Conservation (phyloP, 2,113 vertebrate species). For the Amphilophus citrinellus region DNA sequence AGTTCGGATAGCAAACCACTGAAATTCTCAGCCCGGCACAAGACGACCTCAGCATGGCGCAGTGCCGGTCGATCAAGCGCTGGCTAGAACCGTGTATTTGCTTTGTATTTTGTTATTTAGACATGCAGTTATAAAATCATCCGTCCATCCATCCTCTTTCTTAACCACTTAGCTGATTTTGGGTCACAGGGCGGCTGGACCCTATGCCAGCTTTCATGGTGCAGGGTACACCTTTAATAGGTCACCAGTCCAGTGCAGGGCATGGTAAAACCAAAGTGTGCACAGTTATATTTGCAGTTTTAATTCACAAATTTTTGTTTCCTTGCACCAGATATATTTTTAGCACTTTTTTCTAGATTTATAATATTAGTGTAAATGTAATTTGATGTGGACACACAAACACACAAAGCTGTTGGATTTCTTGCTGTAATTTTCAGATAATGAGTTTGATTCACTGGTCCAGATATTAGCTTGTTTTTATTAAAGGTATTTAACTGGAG, state of each 20-base stretch:
- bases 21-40: too few species aligned
- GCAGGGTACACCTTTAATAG: neutral
- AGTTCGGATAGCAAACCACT: too few species aligned
- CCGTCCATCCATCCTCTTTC: neutral
- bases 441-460: neutral
- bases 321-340: neutral
- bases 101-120: neutral
- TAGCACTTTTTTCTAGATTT: neutral
- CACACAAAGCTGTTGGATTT: neutral
- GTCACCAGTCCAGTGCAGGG: neutral
- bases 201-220: too few species aligned
- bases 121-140: neutral
- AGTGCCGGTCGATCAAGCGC: too few species aligned
- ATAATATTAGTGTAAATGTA: neutral
- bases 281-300: neutral
- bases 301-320: neutral
- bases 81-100: neutral
- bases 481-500: constrained; percentile 11
- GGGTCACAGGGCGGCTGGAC: neutral
- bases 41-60: too few species aligned
- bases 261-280: neutral
- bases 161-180: neutral
- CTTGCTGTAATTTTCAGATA: neutral
- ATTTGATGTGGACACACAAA: neutral
- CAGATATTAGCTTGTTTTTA: neutral